Conservation (phyloP, 2,888 invertebrate species). For the Morpho deidamia region DNA sequence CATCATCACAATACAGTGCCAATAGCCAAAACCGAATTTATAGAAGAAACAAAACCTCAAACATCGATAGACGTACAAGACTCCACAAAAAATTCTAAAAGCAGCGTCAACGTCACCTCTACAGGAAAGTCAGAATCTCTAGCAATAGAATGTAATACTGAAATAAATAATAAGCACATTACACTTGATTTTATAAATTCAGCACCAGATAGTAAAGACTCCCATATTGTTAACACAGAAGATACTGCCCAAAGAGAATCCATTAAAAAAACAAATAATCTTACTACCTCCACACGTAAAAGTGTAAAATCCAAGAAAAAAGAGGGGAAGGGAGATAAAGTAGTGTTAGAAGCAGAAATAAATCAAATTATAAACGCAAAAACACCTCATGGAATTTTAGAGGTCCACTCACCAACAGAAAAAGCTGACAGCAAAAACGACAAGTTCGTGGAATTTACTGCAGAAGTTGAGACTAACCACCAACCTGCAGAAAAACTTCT, state of each 20-base stretch:
- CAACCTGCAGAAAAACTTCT: neutral
- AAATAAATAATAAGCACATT: constrained; percentile 7
- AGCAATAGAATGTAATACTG: neutral
- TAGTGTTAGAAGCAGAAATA: too few species aligned
- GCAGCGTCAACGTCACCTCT: neutral
- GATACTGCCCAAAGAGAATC: neutral
- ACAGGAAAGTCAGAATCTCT: neutral
- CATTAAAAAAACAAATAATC: neutral
- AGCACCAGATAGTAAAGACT: neutral
- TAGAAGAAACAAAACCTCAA: too few species aligned
- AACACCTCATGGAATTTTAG: too few species aligned
- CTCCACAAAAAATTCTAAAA: constrained; percentile 3
- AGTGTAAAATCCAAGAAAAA: constrained; percentile 12
- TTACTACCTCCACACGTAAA: constrained; percentile 6
- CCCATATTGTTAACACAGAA: neutral
- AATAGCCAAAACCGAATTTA: neutral
- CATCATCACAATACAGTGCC: constrained; percentile 3
- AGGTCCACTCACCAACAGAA: neutral
- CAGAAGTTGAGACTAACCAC: neutral
- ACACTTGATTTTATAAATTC: neutral
- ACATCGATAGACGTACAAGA: neutral
- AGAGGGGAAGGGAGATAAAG: too few species aligned
- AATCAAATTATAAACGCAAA: too few species aligned
- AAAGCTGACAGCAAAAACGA: constrained; percentile 8
- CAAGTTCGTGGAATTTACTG: constrained; percentile 1